Evolutionary conservation across 2,797 vertebrate genomes (phyloP).

Genomic region (Fundulus diaphanus): DNA sequence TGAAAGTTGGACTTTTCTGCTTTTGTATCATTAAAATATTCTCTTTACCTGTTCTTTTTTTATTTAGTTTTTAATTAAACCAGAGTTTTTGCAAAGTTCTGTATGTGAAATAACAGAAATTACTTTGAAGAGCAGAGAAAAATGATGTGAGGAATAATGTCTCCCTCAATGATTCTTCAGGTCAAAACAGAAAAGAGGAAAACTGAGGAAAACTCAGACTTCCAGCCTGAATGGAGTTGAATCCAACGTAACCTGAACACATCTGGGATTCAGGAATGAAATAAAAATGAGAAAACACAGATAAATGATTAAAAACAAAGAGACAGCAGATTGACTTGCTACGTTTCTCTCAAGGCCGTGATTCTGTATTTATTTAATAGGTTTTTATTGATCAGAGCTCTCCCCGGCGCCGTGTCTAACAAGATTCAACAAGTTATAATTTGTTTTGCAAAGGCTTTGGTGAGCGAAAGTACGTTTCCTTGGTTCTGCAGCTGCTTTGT

Average conservation of each 20-base stretch:
- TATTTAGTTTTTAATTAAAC: too few relatives aligned
- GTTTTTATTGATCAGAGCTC: slow-evolving; percentile 1
- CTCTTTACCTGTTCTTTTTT: too few relatives aligned
- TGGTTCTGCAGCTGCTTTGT: not conserved
- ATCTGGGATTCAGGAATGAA: not conserved
- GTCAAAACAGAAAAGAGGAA: not conserved
- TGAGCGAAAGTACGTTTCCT: not conserved
- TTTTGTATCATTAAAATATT: too few relatives aligned
- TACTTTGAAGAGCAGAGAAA: too few relatives aligned
- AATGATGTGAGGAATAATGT: not conserved
- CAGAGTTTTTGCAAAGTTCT: too few relatives aligned
- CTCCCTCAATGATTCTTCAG: not conserved
- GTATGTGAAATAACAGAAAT: too few relatives aligned
- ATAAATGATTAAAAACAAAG: not conserved
- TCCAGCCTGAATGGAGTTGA: too few relatives aligned
- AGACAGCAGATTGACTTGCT: not conserved
- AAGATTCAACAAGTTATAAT: slow-evolving; percentile 6
- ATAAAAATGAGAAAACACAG: not conserved
- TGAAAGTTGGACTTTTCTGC: too few relatives aligned
- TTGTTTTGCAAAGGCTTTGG: not conserved
- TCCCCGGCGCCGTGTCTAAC: not conserved
- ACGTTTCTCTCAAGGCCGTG: not conserved
- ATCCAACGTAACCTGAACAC: not conserved
- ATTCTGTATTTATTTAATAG: slow-evolving; percentile 2
- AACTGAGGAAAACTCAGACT: not conserved